A percentile compares a stretch with the other conserved stretches of the same genome.
These are phyloP conservation scores for Acanthurus leucopareius DNA, from an alignment of 2,797 vertebrate species.

Conservation along the genomic window DNA sequence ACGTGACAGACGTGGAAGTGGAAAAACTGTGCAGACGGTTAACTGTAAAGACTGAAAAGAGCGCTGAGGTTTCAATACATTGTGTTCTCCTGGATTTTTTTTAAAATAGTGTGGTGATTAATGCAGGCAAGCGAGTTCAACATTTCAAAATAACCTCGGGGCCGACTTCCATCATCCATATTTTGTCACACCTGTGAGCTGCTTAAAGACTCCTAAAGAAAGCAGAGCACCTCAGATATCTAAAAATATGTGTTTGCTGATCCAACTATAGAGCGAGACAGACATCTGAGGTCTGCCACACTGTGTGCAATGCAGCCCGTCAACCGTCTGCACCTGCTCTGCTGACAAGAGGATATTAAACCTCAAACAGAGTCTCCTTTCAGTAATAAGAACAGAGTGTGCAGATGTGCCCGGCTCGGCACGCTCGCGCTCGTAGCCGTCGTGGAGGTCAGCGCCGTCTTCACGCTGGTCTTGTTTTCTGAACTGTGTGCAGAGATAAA, in stretches of 20 bases:
- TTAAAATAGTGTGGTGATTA: conserved; percentile 9
- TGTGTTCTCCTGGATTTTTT: conserved; percentile 4
- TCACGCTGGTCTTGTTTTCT: conserved; percentile 22
- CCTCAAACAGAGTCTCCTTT: conserved; percentile 39
- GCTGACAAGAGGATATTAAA: conserved; percentile 62
- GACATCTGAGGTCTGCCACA: conserved; percentile 43
- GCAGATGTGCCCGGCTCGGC: conserved; percentile 40
- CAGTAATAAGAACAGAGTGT: conserved; percentile 35
- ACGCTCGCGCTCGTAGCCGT: conserved; percentile 6
- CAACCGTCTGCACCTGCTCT: conserved; percentile 50
- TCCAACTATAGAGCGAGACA: conserved; percentile 35
- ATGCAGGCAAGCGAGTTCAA: conserved; percentile 19
- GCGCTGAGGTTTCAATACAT: conserved; percentile 10
- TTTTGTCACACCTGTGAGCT: conserved; percentile 55
- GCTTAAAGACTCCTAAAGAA: conserved; percentile 41
- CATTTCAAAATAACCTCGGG: conserved; percentile 33
- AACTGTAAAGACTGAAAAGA: conserved; percentile 28
- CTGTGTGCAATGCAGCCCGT: conserved; percentile 30
- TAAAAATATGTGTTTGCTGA: conserved; percentile 61
- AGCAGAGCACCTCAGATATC: conserved; percentile 28
- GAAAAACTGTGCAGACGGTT: conserved; percentile 15
- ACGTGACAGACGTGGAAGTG: conserved; percentile 16
- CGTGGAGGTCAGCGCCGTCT: conserved; percentile 44
- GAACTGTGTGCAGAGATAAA: conserved; percentile 29
- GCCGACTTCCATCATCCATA: conserved; percentile 36